These are phyloP conservation scores for Zaprionus ghesquierei DNA, from an alignment of 1,140 invertebrate genomes.

Conservation along the genomic window DNA sequence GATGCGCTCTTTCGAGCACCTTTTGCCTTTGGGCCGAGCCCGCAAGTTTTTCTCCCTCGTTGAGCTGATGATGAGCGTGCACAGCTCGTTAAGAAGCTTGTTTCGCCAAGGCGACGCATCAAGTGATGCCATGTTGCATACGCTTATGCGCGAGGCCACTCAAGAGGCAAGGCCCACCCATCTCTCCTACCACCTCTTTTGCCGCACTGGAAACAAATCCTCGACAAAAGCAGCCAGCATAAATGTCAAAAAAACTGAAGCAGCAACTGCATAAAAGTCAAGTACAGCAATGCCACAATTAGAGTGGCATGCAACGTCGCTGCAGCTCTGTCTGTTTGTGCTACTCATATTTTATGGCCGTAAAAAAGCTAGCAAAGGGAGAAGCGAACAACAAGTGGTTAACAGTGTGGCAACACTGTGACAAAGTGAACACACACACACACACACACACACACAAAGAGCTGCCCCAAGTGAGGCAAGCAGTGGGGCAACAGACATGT, in stretches of 20 bases:
- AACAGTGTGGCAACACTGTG: conserved; percentile 28
- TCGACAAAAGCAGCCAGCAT: conserved; percentile 17
- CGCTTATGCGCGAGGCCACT: conserved; percentile 51
- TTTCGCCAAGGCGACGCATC: conserved; percentile 38
- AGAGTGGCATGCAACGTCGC: conserved; percentile 14
- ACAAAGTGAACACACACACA: conserved; percentile 31
- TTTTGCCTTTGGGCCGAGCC: conserved; percentile 32
- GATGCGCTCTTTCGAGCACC: conserved; percentile 49
- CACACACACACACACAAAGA: too few relatives aligned
- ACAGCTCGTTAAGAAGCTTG: conserved; percentile 49
- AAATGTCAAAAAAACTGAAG: conserved; percentile 73
- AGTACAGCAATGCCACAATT: conserved; percentile 58
- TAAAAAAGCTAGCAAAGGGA: not conserved
- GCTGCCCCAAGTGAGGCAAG: not conserved
- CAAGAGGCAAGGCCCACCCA: conserved; percentile 17
- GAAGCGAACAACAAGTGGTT: conserved; percentile 15
- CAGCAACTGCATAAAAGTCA: conserved; percentile 62
- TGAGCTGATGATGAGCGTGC: conserved; percentile 37
- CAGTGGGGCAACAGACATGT: conserved; percentile 41
- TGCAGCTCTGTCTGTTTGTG: not conserved
- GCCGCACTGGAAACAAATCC: conserved; percentile 16
- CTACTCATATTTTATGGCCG: conserved; percentile 11
- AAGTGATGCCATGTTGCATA: conserved; percentile 40
- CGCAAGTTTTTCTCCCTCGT: conserved; percentile 45
- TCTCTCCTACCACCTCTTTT: not conserved